Conservation (phyloP, 2,797 vertebrate species). For the Parauchenoglanis punctatus region DNA sequence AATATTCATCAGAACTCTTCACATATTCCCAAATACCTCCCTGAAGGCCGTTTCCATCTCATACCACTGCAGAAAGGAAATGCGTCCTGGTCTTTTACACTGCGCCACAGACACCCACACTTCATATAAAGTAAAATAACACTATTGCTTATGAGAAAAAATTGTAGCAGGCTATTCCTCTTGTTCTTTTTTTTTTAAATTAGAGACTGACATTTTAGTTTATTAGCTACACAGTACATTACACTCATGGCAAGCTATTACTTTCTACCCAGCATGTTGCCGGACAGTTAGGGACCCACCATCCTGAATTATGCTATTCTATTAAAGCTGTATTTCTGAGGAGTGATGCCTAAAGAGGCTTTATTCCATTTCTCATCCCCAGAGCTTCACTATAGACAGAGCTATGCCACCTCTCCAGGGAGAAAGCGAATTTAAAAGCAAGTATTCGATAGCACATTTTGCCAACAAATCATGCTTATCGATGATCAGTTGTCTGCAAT, state of each 20-base stretch:
- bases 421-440: conserved; percentile 11
- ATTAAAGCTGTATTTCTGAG: conserved; percentile 55
- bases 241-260: conserved; percentile 54
- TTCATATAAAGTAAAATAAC: conserved; percentile 25
- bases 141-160: conserved; percentile 5
- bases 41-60: neutral
- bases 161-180: conserved; percentile 24
- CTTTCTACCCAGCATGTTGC: conserved; percentile 43
- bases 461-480: conserved; percentile 2
- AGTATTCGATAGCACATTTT: neutral
- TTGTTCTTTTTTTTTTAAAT: conserved; percentile 58
- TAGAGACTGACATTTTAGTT: conserved; percentile 61
- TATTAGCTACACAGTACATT: conserved; percentile 62
- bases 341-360: conserved; percentile 46
- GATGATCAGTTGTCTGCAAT: neutral
- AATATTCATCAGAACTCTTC: neutral
- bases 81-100: neutral
- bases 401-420: neutral
- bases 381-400: conserved; percentile 16
- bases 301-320: conserved; percentile 53
- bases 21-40: neutral
- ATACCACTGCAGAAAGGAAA: neutral
- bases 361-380: conserved; percentile 45
- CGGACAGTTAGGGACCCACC: conserved; percentile 35
- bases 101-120: neutral